These are phyloP conservation scores for Parazoanthus atlanticus DNA, from an alignment of 92 coral and sea anemone species.

Conservation along the genomic window DNA sequence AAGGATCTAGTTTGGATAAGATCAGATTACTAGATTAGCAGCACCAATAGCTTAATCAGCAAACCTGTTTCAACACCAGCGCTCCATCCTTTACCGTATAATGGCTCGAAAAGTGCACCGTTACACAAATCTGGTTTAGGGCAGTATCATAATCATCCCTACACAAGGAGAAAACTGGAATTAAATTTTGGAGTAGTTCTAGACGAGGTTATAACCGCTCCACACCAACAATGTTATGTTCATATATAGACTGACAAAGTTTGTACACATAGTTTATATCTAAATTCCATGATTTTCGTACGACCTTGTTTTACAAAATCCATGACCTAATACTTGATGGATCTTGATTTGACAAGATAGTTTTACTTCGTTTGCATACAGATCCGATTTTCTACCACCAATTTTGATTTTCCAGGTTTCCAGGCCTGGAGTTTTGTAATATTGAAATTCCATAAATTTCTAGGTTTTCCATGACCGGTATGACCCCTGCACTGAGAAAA, in stretches of 20 bases:
- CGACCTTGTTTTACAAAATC: no score
- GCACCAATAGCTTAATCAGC: no score
- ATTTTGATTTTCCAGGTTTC: no score
- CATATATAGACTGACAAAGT: neutral
- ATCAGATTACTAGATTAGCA: no score
- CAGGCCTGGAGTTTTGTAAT: no score
- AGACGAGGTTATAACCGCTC: neutral
- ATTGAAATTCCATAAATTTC: no score
- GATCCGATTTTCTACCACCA: neutral
- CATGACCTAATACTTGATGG: neutral
- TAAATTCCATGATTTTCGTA: no score
- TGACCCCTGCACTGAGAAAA: no score
- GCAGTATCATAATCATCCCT: constrained; percentile 68
- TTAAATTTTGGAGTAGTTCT: neutral
- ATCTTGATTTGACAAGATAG: no score
- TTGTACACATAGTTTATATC: no score
- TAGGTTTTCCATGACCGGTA: no score
- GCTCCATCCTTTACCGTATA: constrained; percentile 67
- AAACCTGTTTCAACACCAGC: constrained; percentile 62
- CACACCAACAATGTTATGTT: neutral
- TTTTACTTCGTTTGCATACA: neutral
- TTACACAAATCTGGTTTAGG: constrained; percentile 64
- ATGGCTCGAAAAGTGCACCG: constrained; percentile 60
- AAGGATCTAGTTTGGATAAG: no score
- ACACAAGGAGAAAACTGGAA: neutral